phyloP scores from a whole-genome alignment of 2,797 vertebrate genomes.

The Acipenser ruthenus region DNA sequence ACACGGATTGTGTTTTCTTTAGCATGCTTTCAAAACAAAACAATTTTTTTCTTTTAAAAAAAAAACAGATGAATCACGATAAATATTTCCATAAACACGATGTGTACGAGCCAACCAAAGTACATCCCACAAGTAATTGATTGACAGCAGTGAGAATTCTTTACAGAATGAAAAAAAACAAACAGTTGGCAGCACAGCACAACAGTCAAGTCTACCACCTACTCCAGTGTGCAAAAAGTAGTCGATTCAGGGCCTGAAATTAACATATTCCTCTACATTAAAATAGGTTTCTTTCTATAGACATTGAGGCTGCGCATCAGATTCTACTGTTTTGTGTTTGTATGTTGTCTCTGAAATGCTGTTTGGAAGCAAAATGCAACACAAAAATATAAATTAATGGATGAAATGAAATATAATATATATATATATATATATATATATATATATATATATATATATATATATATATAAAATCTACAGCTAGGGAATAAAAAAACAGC shows the following conservation, averaged over 20 bases:
- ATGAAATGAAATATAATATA: too few species aligned
- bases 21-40: slow-evolving; percentile 19
- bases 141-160: slow-evolving; percentile 14
- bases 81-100: not conserved
- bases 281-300: too few species aligned
- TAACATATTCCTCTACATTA: slow-evolving; percentile 35
- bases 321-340: too few species aligned
- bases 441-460: too few species aligned
- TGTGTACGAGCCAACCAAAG: slow-evolving; percentile 3
- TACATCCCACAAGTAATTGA: slow-evolving; percentile 6
- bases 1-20: slow-evolving; percentile 10
- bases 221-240: slow-evolving; percentile 79
- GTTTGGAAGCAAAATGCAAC: too few species aligned
- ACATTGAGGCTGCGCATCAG: too few species aligned
- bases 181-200: slow-evolving; percentile 58
- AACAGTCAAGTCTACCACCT: slow-evolving; percentile 75
- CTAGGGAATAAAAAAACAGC: too few species aligned
- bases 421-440: too few species aligned
- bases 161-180: slow-evolving; percentile 25
- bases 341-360: too few species aligned
- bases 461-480: too few species aligned
- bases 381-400: too few species aligned
- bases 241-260: slow-evolving; percentile 88
- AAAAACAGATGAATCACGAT: slow-evolving; percentile 6
- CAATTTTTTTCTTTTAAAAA: slow-evolving; percentile 4